Evolutionary conservation across 2,797 vertebrate species (phyloP).

Genomic region (Odontamblyopus lacepedii): DNA sequence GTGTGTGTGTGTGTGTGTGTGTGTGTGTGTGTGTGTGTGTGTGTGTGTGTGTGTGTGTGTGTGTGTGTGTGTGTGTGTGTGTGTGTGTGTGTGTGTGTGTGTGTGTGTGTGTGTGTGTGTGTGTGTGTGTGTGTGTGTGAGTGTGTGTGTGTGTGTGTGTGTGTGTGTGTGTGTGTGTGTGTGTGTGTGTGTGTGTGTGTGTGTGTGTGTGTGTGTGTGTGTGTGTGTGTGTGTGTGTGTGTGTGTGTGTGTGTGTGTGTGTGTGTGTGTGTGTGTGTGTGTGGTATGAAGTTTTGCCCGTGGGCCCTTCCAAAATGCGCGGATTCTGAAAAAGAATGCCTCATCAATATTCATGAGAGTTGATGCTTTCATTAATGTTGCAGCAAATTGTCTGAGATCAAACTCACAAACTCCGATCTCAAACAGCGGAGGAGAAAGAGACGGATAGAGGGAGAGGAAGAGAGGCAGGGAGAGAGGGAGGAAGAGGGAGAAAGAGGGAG

Average conservation of each 20-base stretch:
- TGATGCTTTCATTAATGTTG: slow-evolving; percentile 78
- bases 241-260: too few species aligned
- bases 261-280: slow-evolving; percentile 17
- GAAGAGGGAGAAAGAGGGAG: slow-evolving; percentile 33
- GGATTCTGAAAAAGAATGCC: slow-evolving; percentile 71
- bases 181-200: slow-evolving; percentile 17
- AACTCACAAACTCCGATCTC: slow-evolving; percentile 66
- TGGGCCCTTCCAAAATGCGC: slow-evolving; percentile 69
- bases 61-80: slow-evolving; percentile 8
- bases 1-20: slow-evolving; percentile 20
- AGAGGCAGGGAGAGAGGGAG: slow-evolving; percentile 24
- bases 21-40: slow-evolving; percentile 21
- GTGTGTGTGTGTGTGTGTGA: not conserved
- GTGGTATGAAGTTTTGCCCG: slow-evolving; percentile 61
- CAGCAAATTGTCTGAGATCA: slow-evolving; percentile 77
- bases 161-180: slow-evolving; percentile 1
- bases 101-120: slow-evolving; percentile 2
- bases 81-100: slow-evolving; percentile 13
- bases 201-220: slow-evolving; percentile 10
- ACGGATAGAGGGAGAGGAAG: too few species aligned
- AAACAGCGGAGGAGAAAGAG: slow-evolving; percentile 36
- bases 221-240: slow-evolving; percentile 12
- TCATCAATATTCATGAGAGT: slow-evolving; percentile 80
- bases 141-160: too few species aligned
- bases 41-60: slow-evolving; percentile 13